Percentiles rank a stretch among this genome's conserved stretches.
phyloP scores from a whole-genome alignment of 2,113 vertebrate species.

The Sebastes fasciatus region DNA sequence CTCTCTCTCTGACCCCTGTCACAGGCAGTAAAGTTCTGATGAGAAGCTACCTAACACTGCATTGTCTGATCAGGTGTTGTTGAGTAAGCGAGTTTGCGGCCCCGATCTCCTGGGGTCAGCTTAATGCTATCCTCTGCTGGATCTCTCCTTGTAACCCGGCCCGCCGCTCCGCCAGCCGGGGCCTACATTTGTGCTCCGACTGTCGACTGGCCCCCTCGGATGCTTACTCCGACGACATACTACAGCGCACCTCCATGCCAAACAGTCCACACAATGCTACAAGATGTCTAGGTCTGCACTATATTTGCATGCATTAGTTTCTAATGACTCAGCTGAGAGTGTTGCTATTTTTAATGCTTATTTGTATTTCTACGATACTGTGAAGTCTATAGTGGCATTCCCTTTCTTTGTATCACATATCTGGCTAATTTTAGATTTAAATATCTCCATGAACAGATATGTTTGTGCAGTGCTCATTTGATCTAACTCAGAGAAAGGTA shows the following conservation, averaged over 20 bases:
- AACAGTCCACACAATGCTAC: slow-evolving; percentile 56
- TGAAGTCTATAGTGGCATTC: neutral
- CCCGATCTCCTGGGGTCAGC: slow-evolving; percentile 85
- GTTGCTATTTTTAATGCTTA: slow-evolving; percentile 43
- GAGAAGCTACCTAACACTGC: slow-evolving; percentile 84
- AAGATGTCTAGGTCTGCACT: slow-evolving; percentile 55
- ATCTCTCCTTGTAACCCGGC: slow-evolving; percentile 81
- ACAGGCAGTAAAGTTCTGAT: slow-evolving; percentile 82
- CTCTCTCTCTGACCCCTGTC: slow-evolving; percentile 83
- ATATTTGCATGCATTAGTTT: slow-evolving; percentile 31
- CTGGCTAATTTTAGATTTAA: neutral
- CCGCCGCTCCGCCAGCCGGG: slow-evolving; percentile 56
- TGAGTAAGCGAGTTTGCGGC: slow-evolving; percentile 83
- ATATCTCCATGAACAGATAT: neutral
- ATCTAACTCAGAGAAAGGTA: slow-evolving; percentile 31
- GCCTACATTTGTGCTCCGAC: slow-evolving; percentile 57
- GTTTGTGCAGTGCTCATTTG: slow-evolving; percentile 4
- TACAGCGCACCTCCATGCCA: slow-evolving; percentile 61
- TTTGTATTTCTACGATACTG: slow-evolving; percentile 24
- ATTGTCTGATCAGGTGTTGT: slow-evolving; percentile 87
- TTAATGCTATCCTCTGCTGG: slow-evolving; percentile 85
- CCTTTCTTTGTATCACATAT: neutral
- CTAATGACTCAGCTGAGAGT: slow-evolving; percentile 46
- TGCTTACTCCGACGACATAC: slow-evolving; percentile 71
- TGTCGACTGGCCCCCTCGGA: slow-evolving; percentile 38